Conservation (phyloP, 2,888 invertebrate genomes). For the Volucella inflata region DNA sequence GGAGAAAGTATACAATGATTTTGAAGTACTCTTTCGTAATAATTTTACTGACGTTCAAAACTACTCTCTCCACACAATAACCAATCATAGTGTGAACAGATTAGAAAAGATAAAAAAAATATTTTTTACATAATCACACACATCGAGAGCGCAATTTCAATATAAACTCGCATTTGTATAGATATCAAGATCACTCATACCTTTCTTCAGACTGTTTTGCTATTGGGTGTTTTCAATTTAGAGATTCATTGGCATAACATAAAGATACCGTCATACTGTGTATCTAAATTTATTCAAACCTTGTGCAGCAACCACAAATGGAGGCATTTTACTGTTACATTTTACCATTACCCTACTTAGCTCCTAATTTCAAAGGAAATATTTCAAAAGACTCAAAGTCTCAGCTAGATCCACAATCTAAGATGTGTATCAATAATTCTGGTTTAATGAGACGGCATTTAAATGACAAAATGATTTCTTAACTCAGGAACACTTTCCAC, state of each 20-base stretch:
- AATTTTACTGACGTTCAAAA: too few relatives aligned
- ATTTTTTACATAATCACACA: too few relatives aligned
- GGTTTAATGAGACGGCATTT: conserved; percentile 70
- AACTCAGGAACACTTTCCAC: conserved; percentile 59
- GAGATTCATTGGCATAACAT: conserved; percentile 67
- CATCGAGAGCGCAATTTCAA: too few relatives aligned
- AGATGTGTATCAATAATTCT: conserved; percentile 72
- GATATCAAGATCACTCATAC: too few relatives aligned
- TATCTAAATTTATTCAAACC: conserved; percentile 72
- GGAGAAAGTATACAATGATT: too few relatives aligned
- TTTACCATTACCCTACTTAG: background rate
- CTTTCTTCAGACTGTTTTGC: too few relatives aligned
- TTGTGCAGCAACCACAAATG: conserved; percentile 64
- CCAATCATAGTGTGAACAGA: too few relatives aligned
- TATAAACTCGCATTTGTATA: too few relatives aligned
- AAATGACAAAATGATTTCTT: conserved; percentile 65
- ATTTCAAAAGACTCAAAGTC: conserved; percentile 16
- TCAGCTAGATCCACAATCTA: conserved; percentile 15
- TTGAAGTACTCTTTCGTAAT: too few relatives aligned
- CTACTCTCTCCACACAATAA: too few relatives aligned
- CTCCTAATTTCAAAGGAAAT: conserved; percentile 2
- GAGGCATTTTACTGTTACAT: conserved; percentile 21
- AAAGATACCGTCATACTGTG: conserved; percentile 67
- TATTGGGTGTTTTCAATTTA: too few relatives aligned
- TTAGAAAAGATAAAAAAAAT: too few relatives aligned